These are phyloP conservation scores for Archaeoteleia sp. DNA, from an alignment of 2,888 invertebrate genomes.

Conservation along the genomic window DNA sequence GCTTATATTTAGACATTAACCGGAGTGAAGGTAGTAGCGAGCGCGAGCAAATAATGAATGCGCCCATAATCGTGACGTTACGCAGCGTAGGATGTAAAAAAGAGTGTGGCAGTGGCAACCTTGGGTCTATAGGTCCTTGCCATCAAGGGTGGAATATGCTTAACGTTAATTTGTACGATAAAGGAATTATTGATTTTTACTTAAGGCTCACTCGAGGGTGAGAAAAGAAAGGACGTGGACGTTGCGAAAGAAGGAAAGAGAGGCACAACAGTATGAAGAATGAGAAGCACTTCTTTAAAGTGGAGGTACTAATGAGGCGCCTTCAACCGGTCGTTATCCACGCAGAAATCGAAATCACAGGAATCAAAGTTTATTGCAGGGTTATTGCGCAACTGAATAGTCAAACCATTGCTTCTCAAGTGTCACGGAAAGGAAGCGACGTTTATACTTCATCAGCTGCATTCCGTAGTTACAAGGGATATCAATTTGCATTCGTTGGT, in stretches of 20 bases:
- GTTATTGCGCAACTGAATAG: constrained; percentile 22
- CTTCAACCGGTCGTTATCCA: constrained; percentile 58
- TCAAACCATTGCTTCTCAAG: background rate
- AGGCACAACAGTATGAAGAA: constrained; percentile 56
- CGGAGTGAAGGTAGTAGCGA: constrained; percentile 23
- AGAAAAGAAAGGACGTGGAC: constrained; percentile 55
- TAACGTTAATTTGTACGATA: constrained; percentile 73
- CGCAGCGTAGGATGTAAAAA: constrained; percentile 58
- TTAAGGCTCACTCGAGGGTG: constrained; percentile 68
- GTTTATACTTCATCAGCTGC: background rate
- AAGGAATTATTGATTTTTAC: constrained; percentile 74
- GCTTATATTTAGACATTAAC: constrained; percentile 48
- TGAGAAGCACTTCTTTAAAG: constrained; percentile 52
- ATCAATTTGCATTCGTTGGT: too few species aligned
- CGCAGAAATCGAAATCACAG: constrained; percentile 28
- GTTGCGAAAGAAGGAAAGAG: constrained; percentile 44
- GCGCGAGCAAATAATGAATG: constrained; percentile 46
- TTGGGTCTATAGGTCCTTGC: constrained; percentile 53
- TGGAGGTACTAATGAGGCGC: constrained; percentile 65
- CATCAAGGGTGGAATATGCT: constrained; percentile 70
- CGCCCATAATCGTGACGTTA: constrained; percentile 61
- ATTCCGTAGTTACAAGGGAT: too few species aligned
- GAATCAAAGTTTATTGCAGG: constrained; percentile 28
- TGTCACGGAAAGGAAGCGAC: background rate
- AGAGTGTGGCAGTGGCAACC: constrained; percentile 57